Base-by-base conservation (phyloP, 2,797 vertebrate species). In the Glossophaga mutica region DNA sequence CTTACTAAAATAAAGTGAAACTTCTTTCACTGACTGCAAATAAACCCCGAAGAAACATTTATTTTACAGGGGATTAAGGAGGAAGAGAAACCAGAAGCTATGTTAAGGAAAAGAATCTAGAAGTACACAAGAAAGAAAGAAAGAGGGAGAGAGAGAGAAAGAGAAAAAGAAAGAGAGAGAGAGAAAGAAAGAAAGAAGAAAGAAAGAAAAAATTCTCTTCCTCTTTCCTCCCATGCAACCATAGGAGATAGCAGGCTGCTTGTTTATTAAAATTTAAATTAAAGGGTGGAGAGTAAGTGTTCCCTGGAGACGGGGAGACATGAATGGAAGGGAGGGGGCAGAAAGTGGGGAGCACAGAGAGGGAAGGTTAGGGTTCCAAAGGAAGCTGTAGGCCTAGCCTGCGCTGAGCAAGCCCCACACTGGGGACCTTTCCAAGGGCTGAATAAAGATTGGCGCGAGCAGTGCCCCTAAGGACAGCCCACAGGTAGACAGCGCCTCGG, bases 401-500 rank as follows among this genome's bases (percentile, higher is more conserved):
- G 0, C 1, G 5, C 57, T 6, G 7, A 42, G 19, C 70, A 15
- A 89, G 26, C 9, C 48, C 57, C 19, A 42, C 19, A 52, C 16
- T 32, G 11, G 52, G 44, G 39, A 68, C 16, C 46, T 92, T 90
- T 39, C 16, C 46, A 6, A 46, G 32, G 81, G 32, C 22, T 34
- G 95, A 97, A 94, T 55, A 65, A 4, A 76, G 70, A 83, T 50
- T 78, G 94, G 74, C 65, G 24, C 85, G 81, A 95, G 90, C 90
- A 92, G 94, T 71, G 96, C 81, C 78, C 97, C 91, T 19, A 37
- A 94, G 97, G 98, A 97, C 94, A 97, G 94, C 91, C 95, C 93
- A 82, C 83, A 97, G 83, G 93, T 93, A 87, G 74, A 87, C 81
- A 90, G 83, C 97, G 97, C 98, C 97, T 95, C 90, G 96, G 96